Base-by-base conservation (phyloP, 2,888 invertebrate genomes). In the Dasypogon diadema region DNA sequence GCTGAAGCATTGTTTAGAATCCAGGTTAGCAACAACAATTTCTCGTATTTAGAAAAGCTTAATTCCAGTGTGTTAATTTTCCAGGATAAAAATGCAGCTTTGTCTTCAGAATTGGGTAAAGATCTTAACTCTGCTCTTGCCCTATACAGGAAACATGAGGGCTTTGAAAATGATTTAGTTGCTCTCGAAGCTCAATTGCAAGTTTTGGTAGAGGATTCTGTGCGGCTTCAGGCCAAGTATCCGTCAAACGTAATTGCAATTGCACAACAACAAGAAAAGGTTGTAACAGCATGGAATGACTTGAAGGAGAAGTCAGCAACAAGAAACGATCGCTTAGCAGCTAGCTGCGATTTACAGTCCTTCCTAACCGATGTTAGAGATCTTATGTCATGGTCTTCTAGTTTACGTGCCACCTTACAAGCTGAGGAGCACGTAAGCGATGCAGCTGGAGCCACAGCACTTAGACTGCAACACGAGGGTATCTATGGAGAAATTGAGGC, bases 221-320 rank as follows among this genome's bases (percentile, higher is more conserved):
- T 92, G 0, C 91, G 95, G 68, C 89, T 99, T 48, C 95, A 96
- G 85, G 90, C 91, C 14, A 89, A 93, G 37, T 98, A 98, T 87
- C 98, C 98, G 0, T 95, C 96, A 1, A 98, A 98, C 86, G 97
- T 96, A 0, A 90, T 92, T 56, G 95, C 97, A 82, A 96, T 99
- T 76, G 92, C 91, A 16, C 90, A 94, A 79, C 94, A 97, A 81
- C 97, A 97, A 85, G 91, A 91, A 42, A 91, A 94, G 3, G 93
- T 99, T 0, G 89, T 94, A 0, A 91, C 93, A 2, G 95, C 95
- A 74, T 98, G 98, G 97, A 91, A 92, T 75, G 91, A 91, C 79
- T 87, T 99, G 63, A 94, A 96, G 82, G 92, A 94, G 77, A 90
- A 93, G 2, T 93, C 97, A 0, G 92, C 93, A 16, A 90, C 92